A percentile compares a stretch with the other conserved stretches of the same genome.
phyloP scores from a whole-genome alignment of 2,797 vertebrate genomes.

The Argya squamiceps region DNA sequence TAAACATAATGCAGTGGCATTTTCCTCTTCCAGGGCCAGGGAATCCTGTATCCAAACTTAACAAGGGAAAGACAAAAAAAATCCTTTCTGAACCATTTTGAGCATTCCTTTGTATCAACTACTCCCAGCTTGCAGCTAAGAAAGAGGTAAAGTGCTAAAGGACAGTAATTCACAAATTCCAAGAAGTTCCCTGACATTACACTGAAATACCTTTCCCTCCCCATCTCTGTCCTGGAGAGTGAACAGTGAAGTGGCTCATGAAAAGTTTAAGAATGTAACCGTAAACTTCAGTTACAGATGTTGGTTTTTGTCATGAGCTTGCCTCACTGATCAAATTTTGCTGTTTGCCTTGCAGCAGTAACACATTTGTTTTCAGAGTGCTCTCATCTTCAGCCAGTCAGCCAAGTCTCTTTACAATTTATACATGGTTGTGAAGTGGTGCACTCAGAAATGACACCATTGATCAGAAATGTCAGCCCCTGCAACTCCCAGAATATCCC shows the following conservation, averaged over 20 bases:
- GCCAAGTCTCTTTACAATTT: not conserved
- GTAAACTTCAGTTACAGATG: not conserved
- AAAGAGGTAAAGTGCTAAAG: not conserved
- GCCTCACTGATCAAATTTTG: not conserved
- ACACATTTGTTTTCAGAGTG: not conserved
- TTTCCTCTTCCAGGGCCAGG: not conserved
- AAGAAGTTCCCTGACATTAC: not conserved
- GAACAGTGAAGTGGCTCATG: not conserved
- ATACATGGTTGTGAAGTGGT: not conserved
- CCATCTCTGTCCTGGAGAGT: not conserved
- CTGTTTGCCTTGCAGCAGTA: not conserved
- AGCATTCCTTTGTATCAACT: not conserved
- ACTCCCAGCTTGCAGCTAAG: not conserved
- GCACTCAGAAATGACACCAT: not conserved
- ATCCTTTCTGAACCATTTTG: not conserved
- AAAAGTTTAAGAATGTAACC: not conserved
- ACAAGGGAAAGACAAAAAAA: not conserved
- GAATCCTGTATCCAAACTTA: not conserved
- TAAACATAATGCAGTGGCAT: not conserved
- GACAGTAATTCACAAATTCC: not conserved
- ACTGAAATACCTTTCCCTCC: not conserved
- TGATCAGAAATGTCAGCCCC: not conserved
- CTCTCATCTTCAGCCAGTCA: not conserved
- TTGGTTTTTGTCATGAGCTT: not conserved
- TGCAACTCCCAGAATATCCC: not conserved